Evolutionary conservation across 2,113 vertebrate genomes (phyloP).

Genomic region (Macquaria australasica): DNA sequence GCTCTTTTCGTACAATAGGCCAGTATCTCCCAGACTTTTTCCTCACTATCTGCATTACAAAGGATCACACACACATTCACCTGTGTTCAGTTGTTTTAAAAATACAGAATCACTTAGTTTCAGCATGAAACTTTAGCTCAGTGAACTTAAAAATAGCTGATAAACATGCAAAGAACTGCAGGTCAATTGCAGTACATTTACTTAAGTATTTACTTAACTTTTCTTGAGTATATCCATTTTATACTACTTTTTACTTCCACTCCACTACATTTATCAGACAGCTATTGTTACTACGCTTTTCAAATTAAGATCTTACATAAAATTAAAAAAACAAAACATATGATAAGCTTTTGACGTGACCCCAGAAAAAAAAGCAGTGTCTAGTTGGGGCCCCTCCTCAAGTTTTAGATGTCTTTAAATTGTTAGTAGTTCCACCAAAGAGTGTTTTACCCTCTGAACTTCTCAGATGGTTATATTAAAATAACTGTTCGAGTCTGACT

Average conservation of each 20-base stretch:
- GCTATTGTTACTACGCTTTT: not conserved
- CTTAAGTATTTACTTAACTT: not conserved
- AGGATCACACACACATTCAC: not conserved
- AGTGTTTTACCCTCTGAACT: not conserved
- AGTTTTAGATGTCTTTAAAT: not conserved
- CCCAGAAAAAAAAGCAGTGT: not conserved
- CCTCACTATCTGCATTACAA: not conserved
- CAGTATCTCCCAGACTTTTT: not conserved
- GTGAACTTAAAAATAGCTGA: not conserved
- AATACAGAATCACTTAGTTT: not conserved
- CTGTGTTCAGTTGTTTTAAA: not conserved
- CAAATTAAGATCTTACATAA: not conserved
- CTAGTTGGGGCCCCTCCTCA: not conserved
- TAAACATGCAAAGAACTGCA: not conserved
- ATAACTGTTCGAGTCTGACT: not conserved
- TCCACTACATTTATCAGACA: not conserved
- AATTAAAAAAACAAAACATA: not conserved
- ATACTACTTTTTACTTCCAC: not conserved
- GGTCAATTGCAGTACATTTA: not conserved
- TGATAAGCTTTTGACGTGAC: too few species aligned
- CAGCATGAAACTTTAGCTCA: not conserved
- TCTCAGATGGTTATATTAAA: not conserved
- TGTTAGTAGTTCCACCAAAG: not conserved
- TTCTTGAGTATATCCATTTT: not conserved
- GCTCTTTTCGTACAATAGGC: not conserved